A percentile compares a stretch with the other conserved stretches of the same genome.
These are phyloP conservation scores for Periphyllus acericola DNA, from an alignment of 2,888 invertebrate species.

Conservation along the genomic window DNA sequence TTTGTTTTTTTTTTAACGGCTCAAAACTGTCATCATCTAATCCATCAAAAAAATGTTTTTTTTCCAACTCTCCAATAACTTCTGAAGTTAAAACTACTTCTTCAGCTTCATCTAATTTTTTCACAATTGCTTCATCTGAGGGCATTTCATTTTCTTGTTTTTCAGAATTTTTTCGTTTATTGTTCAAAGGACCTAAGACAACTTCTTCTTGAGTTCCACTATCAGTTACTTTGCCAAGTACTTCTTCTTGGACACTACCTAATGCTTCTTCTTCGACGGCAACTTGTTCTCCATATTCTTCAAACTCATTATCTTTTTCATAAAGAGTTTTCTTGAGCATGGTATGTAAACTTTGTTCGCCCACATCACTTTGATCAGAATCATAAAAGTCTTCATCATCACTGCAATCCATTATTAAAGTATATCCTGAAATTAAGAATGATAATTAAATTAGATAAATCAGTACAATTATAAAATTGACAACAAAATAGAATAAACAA, in stretches of 20 bases:
- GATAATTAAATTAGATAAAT: not conserved
- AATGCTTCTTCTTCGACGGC: conserved; percentile 26
- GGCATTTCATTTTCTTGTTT: not conserved
- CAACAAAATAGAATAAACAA: not conserved
- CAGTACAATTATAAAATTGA: not conserved
- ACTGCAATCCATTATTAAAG: conserved; percentile 33
- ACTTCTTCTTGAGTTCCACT: conserved; percentile 29
- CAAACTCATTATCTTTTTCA: conserved; percentile 4
- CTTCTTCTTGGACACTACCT: conserved; percentile 50
- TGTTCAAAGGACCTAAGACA: conserved; percentile 30
- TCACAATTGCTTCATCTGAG: not conserved
- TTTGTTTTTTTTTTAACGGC: conserved; percentile 51
- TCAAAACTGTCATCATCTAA: conserved; percentile 54
- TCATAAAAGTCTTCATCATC: conserved; percentile 57
- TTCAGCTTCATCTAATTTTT: conserved; percentile 44
- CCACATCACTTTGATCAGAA: conserved; percentile 50
- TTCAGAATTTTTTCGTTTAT: not conserved
- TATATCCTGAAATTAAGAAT: conserved; percentile 1
- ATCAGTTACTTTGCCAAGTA: conserved; percentile 43
- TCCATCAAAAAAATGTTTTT: conserved; percentile 29
- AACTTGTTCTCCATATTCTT: conserved; percentile 28
- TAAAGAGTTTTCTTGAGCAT: conserved; percentile 49
- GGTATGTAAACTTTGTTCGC: conserved; percentile 42
- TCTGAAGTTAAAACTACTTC: conserved; percentile 36
- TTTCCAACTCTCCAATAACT: conserved; percentile 30